Conservation (phyloP, 1,140 invertebrate species). For the Anastatus disparis region DNA sequence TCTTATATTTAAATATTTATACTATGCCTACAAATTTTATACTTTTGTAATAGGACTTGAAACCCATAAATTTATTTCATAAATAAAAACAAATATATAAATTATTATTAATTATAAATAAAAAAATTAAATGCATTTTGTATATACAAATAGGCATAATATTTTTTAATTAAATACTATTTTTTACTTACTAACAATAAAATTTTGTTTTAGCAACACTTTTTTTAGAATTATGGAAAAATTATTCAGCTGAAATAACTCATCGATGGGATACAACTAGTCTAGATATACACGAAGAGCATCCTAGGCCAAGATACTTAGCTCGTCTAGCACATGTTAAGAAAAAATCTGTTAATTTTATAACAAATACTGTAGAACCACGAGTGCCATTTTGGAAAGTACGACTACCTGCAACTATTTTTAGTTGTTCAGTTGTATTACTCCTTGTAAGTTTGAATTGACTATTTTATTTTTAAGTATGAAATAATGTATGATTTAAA, state of each 20-base stretch:
- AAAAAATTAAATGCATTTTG: too few relatives aligned
- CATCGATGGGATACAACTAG: constrained; percentile 90
- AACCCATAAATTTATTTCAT: too few relatives aligned
- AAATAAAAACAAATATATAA: too few relatives aligned
- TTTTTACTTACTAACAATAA: too few relatives aligned
- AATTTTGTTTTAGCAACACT: constrained; percentile 72
- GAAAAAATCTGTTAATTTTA: constrained; percentile 74
- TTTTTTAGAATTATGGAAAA: constrained; percentile 94
- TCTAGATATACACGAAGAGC: constrained; percentile 87
- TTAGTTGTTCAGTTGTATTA: constrained; percentile 84
- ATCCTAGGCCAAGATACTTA: constrained; percentile 84
- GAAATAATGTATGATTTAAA: background rate
- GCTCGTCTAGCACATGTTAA: constrained; percentile 79
- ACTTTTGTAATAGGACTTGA: too few relatives aligned
- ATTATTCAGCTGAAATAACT: constrained; percentile 89
- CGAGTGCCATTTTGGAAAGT: constrained; percentile 89
- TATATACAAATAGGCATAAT: too few relatives aligned
- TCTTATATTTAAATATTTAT: too few relatives aligned
- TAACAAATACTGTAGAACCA: constrained; percentile 85
- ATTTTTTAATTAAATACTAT: too few relatives aligned
- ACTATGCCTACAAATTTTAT: too few relatives aligned
- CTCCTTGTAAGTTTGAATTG: constrained; percentile 79
- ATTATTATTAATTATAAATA: too few relatives aligned
- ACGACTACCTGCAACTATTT: constrained; percentile 81
- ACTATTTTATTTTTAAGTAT: constrained; percentile 17